These are phyloP conservation scores for Ruditapes philippinarum DNA, from an alignment of 1,140 invertebrate species.

Conservation along the genomic window DNA sequence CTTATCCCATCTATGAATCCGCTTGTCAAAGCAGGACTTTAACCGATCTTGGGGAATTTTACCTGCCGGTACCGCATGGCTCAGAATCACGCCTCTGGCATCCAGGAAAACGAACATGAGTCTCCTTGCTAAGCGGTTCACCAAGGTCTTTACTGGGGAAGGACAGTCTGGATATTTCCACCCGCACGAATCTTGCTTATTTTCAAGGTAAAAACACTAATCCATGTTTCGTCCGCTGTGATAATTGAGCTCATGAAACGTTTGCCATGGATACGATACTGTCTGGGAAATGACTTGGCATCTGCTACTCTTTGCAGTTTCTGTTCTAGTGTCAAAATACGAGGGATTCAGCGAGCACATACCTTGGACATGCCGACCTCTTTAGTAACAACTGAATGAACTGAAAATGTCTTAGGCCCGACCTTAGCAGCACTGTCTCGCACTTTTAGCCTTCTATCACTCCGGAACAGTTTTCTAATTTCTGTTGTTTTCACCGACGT, in stretches of 20 bases:
- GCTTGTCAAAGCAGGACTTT: neutral
- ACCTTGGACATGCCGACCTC: slow-evolving; percentile 35
- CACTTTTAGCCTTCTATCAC: slow-evolving; percentile 14
- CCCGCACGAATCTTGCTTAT: neutral
- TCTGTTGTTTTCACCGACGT: slow-evolving; percentile 2
- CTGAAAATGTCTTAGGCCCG: neutral
- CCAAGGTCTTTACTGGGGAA: slow-evolving; percentile 8
- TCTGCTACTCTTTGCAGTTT: neutral
- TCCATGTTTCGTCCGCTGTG: neutral
- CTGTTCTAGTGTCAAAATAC: slow-evolving; percentile 6
- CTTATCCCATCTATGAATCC: neutral
- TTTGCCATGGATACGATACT: slow-evolving; percentile 39
- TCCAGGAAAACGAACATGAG: slow-evolving; percentile 19
- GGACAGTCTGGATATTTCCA: slow-evolving; percentile 25
- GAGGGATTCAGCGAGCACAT: slow-evolving; percentile 14
- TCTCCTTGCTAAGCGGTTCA: neutral
- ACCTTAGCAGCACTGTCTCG: neutral
- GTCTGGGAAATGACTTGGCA: neutral
- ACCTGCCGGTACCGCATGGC: slow-evolving; percentile 15
- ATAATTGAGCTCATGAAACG: neutral
- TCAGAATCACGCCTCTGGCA: neutral
- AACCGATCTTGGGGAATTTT: neutral
- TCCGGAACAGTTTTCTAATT: neutral
- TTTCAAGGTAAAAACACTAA: neutral
- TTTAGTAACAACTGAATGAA: slow-evolving; percentile 6